phyloP scores from a whole-genome alignment of 2,797 vertebrate species.

The Gila robusta region DNA sequence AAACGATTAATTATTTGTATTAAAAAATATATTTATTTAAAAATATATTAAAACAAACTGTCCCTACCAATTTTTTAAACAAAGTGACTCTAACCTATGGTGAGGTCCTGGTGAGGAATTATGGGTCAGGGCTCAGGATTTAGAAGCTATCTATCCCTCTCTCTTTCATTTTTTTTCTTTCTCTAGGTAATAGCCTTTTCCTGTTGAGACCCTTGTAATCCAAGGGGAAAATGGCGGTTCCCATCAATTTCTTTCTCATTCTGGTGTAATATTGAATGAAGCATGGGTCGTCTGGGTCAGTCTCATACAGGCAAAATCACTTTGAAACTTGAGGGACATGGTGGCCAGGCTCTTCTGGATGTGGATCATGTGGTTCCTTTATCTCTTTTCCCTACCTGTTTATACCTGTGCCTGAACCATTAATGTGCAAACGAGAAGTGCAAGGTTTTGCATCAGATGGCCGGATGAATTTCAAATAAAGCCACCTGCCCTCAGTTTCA shows the following conservation, averaged over 20 bases:
- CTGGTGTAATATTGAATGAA: constrained; percentile 21
- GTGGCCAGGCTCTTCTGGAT: not conserved
- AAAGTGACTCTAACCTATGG: not conserved
- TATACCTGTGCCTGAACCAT: not conserved
- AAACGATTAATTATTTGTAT: not conserved
- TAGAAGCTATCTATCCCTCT: not conserved
- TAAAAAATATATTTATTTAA: too few species aligned
- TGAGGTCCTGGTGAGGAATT: not conserved
- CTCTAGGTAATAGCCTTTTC: constrained; percentile 45
- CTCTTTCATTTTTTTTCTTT: not conserved
- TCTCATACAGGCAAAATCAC: constrained; percentile 23
- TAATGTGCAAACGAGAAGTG: constrained; percentile 6
- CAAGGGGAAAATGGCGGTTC: constrained; percentile 48
- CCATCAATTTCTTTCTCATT: constrained; percentile 42
- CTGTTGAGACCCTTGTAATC: constrained; percentile 48
- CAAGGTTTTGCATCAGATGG: not conserved
- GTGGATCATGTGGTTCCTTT: not conserved
- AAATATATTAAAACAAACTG: not conserved
- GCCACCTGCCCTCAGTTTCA: constrained; percentile 11
- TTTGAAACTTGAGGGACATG: constrained; percentile 8
- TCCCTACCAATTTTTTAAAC: not conserved
- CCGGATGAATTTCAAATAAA: constrained; percentile 19
- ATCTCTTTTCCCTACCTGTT: not conserved
- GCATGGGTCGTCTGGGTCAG: constrained; percentile 14
- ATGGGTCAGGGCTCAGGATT: not conserved